These are phyloP conservation scores for Arenaria interpres DNA, from an alignment of 2,113 vertebrate species.

Conservation along the genomic window DNA sequence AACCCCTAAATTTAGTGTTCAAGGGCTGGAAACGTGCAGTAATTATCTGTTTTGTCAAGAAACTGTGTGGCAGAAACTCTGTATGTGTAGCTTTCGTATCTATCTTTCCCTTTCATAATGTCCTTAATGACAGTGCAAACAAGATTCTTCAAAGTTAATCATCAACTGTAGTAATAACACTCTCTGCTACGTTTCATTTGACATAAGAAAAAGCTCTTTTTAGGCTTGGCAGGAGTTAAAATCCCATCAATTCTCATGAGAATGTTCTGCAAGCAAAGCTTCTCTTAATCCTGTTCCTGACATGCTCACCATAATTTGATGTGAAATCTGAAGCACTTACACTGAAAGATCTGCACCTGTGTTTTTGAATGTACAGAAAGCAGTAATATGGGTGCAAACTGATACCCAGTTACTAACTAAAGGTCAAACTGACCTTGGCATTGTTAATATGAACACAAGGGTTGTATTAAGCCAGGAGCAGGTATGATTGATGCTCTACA, in stretches of 20 bases:
- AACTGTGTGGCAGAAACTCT: neutral
- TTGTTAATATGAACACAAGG: neutral
- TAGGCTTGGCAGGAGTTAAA: conserved; percentile 51
- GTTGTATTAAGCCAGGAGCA: neutral
- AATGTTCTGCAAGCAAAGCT: conserved; percentile 36
- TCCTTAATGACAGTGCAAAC: neutral
- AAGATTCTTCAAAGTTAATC: conserved; percentile 20
- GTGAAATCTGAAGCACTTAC: conserved; percentile 7
- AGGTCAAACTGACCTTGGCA: conserved; percentile 34
- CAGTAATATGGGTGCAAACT: neutral
- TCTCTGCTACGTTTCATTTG: conserved; percentile 21
- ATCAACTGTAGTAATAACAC: neutral
- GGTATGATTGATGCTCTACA: neutral
- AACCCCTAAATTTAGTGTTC: neutral
- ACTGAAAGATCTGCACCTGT: conserved; percentile 49
- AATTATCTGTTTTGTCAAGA: neutral
- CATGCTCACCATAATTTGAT: conserved; percentile 12
- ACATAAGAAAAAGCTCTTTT: conserved; percentile 30
- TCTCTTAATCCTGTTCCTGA: conserved; percentile 36
- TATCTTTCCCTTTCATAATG: neutral
- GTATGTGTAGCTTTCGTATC: neutral
- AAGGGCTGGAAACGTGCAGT: neutral
- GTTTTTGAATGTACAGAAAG: neutral
- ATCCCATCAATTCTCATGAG: conserved; percentile 41
- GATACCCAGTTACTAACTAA: neutral